Evolutionary conservation across 2,113 vertebrate species (phyloP).

Genomic region (Eudorcas thomsonii): DNA sequence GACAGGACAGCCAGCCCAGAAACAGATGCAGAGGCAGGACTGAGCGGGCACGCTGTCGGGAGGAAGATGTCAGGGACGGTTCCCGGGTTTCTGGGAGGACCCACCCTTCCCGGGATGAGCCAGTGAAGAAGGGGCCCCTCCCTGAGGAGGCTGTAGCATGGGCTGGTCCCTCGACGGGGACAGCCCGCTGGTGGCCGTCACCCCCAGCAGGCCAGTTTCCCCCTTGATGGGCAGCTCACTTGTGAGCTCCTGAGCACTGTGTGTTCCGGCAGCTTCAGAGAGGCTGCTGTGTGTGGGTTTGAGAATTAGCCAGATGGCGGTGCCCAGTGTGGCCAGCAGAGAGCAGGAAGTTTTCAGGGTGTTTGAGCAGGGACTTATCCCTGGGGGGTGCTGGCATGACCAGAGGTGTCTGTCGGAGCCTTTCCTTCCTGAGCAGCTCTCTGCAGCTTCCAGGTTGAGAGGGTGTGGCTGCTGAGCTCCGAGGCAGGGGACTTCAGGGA

Average conservation of each 20-base stretch:
- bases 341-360: rapidly evolving
- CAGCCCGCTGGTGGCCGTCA: neutral
- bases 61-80: neutral
- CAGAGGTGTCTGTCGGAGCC: rapidly evolving
- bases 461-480: rapidly evolving
- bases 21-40: neutral
- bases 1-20: neutral
- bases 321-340: neutral
- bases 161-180: rapidly evolving
- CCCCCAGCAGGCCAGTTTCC: too few relatives aligned
- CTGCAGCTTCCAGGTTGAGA: rapidly evolving
- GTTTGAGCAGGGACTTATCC: rapidly evolving
- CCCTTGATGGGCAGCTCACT: neutral
- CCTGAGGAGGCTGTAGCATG: neutral
- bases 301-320: neutral
- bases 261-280: rapidly evolving
- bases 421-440: neutral
- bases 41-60: rapidly evolving
- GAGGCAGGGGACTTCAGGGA: neutral
- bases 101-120: neutral
- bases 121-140: neutral
- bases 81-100: neutral
- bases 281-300: rapidly evolving
- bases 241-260: rapidly evolving
- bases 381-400: rapidly evolving